Conservation (phyloP, 2,113 vertebrate species). For the Erythrocercus mccallii region DNA sequence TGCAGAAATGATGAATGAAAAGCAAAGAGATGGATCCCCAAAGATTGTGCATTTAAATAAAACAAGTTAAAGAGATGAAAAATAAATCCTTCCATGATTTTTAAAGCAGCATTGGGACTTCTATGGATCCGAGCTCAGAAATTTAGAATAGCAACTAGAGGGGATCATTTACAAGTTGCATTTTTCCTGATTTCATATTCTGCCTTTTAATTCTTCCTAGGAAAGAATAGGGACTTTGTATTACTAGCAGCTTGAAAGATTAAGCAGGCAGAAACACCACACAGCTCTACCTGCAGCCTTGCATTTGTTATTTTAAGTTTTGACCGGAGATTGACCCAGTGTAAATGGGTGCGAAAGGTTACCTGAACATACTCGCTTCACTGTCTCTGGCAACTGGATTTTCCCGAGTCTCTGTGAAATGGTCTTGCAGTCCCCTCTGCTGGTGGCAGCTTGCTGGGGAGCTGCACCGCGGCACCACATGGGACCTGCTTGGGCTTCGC, state of each 20-base stretch:
- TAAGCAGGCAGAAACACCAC: not conserved
- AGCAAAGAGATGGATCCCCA: not conserved
- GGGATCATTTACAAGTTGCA: not conserved
- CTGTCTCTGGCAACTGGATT: not conserved
- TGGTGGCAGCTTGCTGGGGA: not conserved
- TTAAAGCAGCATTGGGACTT: not conserved
- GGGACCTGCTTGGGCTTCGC: not conserved
- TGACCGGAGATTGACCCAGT: not conserved
- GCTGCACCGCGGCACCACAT: not conserved
- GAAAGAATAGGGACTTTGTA: not conserved
- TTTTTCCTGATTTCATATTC: not conserved
- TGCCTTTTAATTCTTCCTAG: not conserved
- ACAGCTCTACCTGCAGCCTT: not conserved
- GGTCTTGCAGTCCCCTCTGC: slow-evolving; percentile 56
- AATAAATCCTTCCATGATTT: not conserved
- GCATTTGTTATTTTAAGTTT: not conserved
- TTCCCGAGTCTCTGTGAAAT: not conserved
- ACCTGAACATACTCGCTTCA: accelerated
- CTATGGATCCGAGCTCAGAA: not conserved
- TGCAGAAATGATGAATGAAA: not conserved
- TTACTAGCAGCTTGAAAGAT: not conserved
- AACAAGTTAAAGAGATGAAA: not conserved
- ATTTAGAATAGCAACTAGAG: not conserved
- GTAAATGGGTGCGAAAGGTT: not conserved
- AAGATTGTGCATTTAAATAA: not conserved